Conservation (phyloP, 2,888 invertebrate genomes). For the Sicus ferrugineus region DNA sequence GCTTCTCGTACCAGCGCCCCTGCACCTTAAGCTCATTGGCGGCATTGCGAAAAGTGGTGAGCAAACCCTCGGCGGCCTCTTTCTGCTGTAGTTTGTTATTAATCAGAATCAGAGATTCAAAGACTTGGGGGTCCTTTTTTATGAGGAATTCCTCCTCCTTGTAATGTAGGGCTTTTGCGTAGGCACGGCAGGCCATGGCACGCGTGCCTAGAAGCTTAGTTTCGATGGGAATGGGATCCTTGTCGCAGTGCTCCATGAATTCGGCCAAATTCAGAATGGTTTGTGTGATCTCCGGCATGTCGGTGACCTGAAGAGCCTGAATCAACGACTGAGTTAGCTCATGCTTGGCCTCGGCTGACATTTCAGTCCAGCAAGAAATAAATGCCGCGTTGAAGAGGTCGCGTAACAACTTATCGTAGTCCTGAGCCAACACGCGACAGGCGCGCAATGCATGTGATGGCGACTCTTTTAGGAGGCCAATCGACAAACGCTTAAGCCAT, state of each 20-base stretch:
- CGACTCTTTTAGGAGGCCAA: constrained; percentile 92
- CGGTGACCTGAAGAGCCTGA: constrained; percentile 89
- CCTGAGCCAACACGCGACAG: constrained; percentile 90
- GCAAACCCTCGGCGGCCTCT: constrained; percentile 93
- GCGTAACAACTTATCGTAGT: constrained; percentile 92
- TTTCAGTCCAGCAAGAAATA: constrained; percentile 98
- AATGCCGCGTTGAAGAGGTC: constrained; percentile 99
- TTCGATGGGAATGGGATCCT: constrained; percentile 90
- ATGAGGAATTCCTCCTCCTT: constrained; percentile 92
- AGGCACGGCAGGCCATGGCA: constrained; percentile 91
- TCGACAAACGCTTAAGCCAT: constrained; percentile 91
- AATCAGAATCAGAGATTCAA: constrained; percentile 93
- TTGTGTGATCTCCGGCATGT: constrained; percentile 94
- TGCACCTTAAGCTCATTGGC: constrained; percentile 71
- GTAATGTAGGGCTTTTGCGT: constrained; percentile 72
- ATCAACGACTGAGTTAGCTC: constrained; percentile 87
- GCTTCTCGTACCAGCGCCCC: constrained; percentile 97
- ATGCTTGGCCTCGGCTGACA: constrained; percentile 77
- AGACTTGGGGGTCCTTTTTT: constrained; percentile 82
- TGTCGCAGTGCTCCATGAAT: constrained; percentile 99
- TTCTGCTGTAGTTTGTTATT: constrained; percentile 99
- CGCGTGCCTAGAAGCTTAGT: constrained; percentile 87
- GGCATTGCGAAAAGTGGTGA: constrained; percentile 81
- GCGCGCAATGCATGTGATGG: constrained; percentile 94
- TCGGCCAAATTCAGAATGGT: constrained; percentile 96